Conservation (phyloP, 2,797 vertebrate species). For the Sebastes kiyomatsui region DNA sequence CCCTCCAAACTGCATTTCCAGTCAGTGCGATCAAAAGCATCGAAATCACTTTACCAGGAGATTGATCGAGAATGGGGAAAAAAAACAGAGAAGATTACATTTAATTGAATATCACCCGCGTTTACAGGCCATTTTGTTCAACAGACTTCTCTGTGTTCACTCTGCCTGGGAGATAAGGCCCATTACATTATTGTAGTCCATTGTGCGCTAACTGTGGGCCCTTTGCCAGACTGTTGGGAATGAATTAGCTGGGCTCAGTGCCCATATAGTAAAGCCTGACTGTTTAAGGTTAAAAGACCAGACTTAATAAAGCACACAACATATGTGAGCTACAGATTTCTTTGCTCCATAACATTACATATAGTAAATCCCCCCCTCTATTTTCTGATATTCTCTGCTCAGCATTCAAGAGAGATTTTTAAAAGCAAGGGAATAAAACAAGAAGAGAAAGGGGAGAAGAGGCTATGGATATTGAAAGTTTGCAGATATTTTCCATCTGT, state of each 20-base stretch:
- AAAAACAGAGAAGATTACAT: slow-evolving; percentile 71
- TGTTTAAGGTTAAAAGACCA: slow-evolving; percentile 69
- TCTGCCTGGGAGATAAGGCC: slow-evolving; percentile 75
- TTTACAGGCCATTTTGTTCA: slow-evolving; percentile 78
- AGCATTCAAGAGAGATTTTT: not conserved
- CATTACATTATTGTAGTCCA: slow-evolving; percentile 80
- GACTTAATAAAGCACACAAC: slow-evolving; percentile 46
- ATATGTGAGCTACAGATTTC: slow-evolving; percentile 50
- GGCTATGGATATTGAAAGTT: slow-evolving; percentile 15
- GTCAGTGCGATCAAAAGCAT: slow-evolving; percentile 69
- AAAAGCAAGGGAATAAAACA: not conserved
- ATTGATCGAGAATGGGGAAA: slow-evolving; percentile 55
- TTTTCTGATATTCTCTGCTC: not conserved
- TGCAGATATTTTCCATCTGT: slow-evolving; percentile 21
- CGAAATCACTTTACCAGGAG: slow-evolving; percentile 71
- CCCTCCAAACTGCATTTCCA: slow-evolving; percentile 39
- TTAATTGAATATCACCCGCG: slow-evolving; percentile 77
- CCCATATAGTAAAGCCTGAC: slow-evolving; percentile 65
- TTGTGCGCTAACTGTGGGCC: slow-evolving; percentile 72
- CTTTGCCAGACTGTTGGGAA: slow-evolving; percentile 71
- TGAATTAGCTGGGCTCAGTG: slow-evolving; percentile 77
- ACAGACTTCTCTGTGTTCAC: slow-evolving; percentile 64
- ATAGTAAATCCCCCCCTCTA: slow-evolving; percentile 8
- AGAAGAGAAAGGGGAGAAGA: not conserved
- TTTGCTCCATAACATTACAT: slow-evolving; percentile 20